Evolutionary conservation across 2,113 vertebrate genomes (phyloP), one percentile per base, ranked within the genome.

Genomic region (Oceanites oceanicus): DNA sequence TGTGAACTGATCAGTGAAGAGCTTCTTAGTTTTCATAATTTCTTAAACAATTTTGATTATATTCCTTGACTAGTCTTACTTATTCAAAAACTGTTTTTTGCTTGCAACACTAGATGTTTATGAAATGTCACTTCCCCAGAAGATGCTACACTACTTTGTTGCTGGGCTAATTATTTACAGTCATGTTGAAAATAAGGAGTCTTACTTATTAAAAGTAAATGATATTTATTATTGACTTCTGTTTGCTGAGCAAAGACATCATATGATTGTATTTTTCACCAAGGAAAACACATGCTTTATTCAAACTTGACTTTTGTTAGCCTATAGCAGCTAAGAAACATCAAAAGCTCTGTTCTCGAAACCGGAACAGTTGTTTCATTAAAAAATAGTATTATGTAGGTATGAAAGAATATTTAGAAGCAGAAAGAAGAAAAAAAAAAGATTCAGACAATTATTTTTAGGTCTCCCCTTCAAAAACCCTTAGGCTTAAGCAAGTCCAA

Each of bases 191-290:
- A 96, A 92, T 75, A 92, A 92, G 38, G 59, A 68, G 32, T 44
- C 56, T 91, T 78, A 23, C 38, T 71, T 83, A 83, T 94, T 80
- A 95, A 97, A 97, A 94, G 92, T 89, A 61, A 87, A 94, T 88
- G 22, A 93, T 30, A 90, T 72, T 89, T 92, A 50, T 92, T n/a
- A 59, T 34, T 87, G 74, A 67, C 44, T 96, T 81, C 70, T 91
- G 40, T 87, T 94, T 90, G 63, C 62, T 82, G 74, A 95, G 84
- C 67, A 62, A 91, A 87, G 50, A 89, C 56, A 92, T 79, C 14
- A 3, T 91, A 76, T 91, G 6, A n/a, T 66, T 91, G 52, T 92
- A 66, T 84, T 95, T 87, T 70, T 91, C 73, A 94, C 13, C 32
- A 78, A 62, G 50, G 42, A 92, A 88, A 95, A 74, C 27, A 70